These are phyloP conservation scores for Martes martes DNA, from an alignment of 2,113 vertebrate species.

Conservation along the genomic window DNA sequence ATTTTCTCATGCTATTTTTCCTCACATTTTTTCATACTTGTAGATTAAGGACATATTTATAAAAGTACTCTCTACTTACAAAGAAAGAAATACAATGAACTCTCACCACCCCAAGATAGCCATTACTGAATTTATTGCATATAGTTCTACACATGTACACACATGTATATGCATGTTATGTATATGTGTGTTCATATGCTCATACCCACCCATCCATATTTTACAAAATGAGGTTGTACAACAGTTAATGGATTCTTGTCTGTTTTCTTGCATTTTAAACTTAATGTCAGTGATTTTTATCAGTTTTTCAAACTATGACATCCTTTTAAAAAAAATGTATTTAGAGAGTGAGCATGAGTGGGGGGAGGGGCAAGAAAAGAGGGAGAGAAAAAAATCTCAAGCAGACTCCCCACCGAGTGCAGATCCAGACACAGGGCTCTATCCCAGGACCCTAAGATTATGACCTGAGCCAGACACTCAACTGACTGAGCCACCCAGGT, in stretches of 20 bases:
- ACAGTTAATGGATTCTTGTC: not conserved
- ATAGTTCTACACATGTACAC: not conserved
- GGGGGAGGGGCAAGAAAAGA: no score
- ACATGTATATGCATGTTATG: rapidly evolving
- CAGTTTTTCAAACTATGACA: not conserved
- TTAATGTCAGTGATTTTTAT: not conserved
- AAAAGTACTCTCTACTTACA: not conserved
- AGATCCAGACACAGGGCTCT: no score
- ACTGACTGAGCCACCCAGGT: no score
- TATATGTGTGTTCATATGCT: not conserved
- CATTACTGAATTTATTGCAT: not conserved
- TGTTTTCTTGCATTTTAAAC: not conserved
- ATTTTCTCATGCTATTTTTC: not conserved
- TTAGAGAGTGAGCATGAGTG: no score
- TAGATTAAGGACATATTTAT: not conserved
- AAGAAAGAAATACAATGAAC: not conserved
- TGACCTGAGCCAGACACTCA: no score
- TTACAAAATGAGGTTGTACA: not conserved
- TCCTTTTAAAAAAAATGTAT: not conserved
- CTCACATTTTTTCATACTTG: not conserved
- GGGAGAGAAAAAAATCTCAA: no score
- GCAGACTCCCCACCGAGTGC: no score
- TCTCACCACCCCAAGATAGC: not conserved
- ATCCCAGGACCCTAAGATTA: no score
- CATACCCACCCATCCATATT: not conserved